Percentiles rank a stretch among this genome's conserved stretches.
Conservation (phyloP, 2,797 vertebrate genomes). For the Aplochiton taeniatus region DNA sequence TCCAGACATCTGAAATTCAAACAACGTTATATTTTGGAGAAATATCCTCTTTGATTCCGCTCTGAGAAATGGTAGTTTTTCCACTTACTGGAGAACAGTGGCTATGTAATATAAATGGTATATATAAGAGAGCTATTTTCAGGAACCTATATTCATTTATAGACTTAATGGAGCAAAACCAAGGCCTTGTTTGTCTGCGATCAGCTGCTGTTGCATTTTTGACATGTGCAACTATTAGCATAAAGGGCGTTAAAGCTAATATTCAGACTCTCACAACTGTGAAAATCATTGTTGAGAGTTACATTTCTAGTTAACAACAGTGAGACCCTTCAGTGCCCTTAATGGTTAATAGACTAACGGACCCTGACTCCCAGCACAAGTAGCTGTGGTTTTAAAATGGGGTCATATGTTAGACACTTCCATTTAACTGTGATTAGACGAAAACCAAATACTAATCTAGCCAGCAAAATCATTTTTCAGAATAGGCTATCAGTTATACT, state of each 20-base stretch:
- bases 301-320: neutral
- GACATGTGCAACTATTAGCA: slow-evolving; percentile 23
- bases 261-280: slow-evolving; percentile 35
- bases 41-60: neutral
- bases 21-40: neutral
- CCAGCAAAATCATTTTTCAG: slow-evolving; percentile 48
- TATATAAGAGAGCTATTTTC: neutral
- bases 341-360: slow-evolving; percentile 4
- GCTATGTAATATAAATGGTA: neutral
- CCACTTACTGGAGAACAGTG: neutral
- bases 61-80: neutral
- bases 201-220: slow-evolving; percentile 1
- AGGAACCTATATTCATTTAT: neutral
- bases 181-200: neutral
- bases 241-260: slow-evolving; percentile 17
- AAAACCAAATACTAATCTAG: slow-evolving; percentile 62
- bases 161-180: neutral
- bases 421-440: slow-evolving; percentile 48
- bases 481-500: slow-evolving; percentile 25
- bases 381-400: slow-evolving; percentile 1
- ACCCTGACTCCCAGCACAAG: slow-evolving; percentile 8
- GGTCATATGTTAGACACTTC: slow-evolving; percentile 21
- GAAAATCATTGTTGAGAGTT: slow-evolving; percentile 26
- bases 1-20: neutral
- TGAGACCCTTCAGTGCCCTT: slow-evolving; percentile 2